Base-by-base conservation (phyloP, 2,888 invertebrate genomes). In the Ethmia dodecea region DNA sequence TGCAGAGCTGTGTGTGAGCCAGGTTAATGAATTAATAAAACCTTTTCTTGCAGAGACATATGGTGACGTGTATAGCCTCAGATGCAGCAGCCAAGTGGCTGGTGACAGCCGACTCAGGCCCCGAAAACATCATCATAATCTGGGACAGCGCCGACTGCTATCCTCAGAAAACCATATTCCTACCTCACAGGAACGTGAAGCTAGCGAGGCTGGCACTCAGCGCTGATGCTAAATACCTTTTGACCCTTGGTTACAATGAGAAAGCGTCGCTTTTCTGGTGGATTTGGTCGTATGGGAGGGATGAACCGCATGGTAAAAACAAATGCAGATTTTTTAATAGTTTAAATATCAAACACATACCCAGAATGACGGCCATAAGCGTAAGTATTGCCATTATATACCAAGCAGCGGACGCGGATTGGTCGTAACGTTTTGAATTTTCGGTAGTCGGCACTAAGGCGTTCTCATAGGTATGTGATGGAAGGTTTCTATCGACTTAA, bases 261-360 rank as follows among this genome's bases (percentile, higher is more conserved):
- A 64, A 63, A 33, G 83, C 87, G 13, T 55, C 57, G 0, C 45
- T 91, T 0, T 70, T 87, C 43, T 87, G 91, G 67, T 91, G 91
- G 91, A 68, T 89, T 28, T 92, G 92, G 91, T 87, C 89, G 18
- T 73, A 60, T 14, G 89, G 88, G 3, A 50, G 50, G 5, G 76
- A 87, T 8, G 49, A 58, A 28, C 87, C 90, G 3, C 81, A 90
- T 57, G 90, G 90, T 90, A 65, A 14, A 8, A 18, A 8, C n/a
- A 28, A 2, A 3, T 14, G 9, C 9, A 25, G 25, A n/a, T n/a
- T n/a, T n/a, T n/a, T n/a, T n/a, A n/a, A n/a, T n/a, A n/a, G n/a
- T n/a, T n/a, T n/a, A n/a, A n/a, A n/a, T n/a, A n/a, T n/a, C n/a
- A n/a, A n/a, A n/a, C n/a, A n/a, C n/a, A n/a, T n/a, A n/a, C n/a